Percentiles rank a stretch among this genome's conserved stretches.
Evolutionary conservation across 2,888 invertebrate species (phyloP).

Genomic region (Cremastobaeus sp.): DNA sequence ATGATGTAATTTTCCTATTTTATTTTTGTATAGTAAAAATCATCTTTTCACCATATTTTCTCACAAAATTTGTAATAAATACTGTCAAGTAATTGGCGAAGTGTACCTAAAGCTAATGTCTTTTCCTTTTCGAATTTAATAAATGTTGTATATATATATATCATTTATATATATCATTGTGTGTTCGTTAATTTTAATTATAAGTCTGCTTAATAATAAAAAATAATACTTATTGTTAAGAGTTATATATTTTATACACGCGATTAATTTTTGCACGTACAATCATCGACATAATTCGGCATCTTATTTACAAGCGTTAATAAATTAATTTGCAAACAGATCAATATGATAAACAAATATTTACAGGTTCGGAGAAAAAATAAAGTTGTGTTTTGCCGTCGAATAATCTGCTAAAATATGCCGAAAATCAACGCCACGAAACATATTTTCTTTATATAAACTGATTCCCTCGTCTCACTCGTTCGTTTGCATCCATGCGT

Average conservation of each 20-base stretch:
- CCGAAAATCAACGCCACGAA: slow-evolving; percentile 38
- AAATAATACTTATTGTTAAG: slow-evolving; percentile 53
- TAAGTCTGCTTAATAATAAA: slow-evolving; percentile 39
- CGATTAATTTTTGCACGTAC: slow-evolving; percentile 20
- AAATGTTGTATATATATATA: slow-evolving; percentile 42
- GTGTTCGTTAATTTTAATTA: slow-evolving; percentile 41
- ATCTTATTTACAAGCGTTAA: slow-evolving; percentile 44
- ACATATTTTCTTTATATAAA: slow-evolving; percentile 37
- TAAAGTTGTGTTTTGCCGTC: slow-evolving; percentile 30
- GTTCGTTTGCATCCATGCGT: slow-evolving; percentile 3
- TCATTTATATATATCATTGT: slow-evolving; percentile 37
- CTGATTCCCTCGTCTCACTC: slow-evolving; percentile 16
- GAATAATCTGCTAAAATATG: slow-evolving; percentile 40
- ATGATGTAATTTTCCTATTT: slow-evolving; percentile 3
- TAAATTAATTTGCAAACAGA: slow-evolving; percentile 47
- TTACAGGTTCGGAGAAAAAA: slow-evolving; percentile 34
- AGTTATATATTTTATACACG: slow-evolving; percentile 45
- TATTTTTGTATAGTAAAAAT: slow-evolving; percentile 39
- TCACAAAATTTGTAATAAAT: slow-evolving; percentile 70
- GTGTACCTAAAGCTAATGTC: slow-evolving; percentile 67
- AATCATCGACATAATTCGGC: slow-evolving; percentile 49
- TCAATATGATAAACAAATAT: slow-evolving; percentile 39
- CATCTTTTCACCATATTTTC: slow-evolving; percentile 20
- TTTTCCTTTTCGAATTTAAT: slow-evolving; percentile 32
- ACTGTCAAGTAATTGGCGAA: slow-evolving; percentile 77